A percentile compares a stretch with the other conserved stretches of the same genome.
Conservation (phyloP, 1,140 invertebrate genomes). For the Cotesia typhae region DNA sequence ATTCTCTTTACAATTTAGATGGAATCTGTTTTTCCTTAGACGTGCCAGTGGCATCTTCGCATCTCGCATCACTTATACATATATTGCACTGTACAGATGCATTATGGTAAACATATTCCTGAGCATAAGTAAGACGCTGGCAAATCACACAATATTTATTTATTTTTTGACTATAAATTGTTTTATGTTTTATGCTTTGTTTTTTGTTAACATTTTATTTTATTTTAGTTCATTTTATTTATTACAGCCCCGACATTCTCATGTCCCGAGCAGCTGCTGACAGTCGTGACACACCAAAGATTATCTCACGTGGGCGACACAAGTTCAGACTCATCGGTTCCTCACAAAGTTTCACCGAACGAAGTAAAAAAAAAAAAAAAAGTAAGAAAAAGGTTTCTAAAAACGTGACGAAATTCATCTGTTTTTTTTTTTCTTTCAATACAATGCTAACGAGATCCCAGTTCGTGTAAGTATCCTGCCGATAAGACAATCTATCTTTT, state of each 20-base stretch:
- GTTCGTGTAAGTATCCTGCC: not conserved
- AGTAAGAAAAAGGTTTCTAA: too few relatives aligned
- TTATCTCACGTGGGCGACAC: slow-evolving; percentile 3
- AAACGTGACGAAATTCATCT: slow-evolving; percentile 11
- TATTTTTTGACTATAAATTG: not conserved
- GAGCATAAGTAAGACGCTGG: too few relatives aligned
- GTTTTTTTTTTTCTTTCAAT: slow-evolving; percentile 28
- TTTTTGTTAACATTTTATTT: slow-evolving; percentile 11
- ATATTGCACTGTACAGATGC: slow-evolving; percentile 3
- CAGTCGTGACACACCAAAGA: slow-evolving; percentile 18
- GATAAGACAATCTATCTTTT: not conserved
- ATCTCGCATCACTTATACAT: not conserved
- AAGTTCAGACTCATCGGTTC: slow-evolving; percentile 15
- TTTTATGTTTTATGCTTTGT: not conserved
- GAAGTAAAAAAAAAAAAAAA: too few relatives aligned
- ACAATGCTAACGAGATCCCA: slow-evolving; percentile 9
- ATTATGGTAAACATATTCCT: not conserved
- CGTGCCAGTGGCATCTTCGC: slow-evolving; percentile 29
- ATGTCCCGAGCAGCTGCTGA: slow-evolving; percentile 7
- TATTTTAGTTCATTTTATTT: slow-evolving; percentile 7
- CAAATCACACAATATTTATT: slow-evolving; percentile 6
- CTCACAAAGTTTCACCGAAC: not conserved
- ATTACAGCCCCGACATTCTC: not conserved
- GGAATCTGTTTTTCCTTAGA: slow-evolving; percentile 48
- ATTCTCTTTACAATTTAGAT: slow-evolving; percentile 48